phyloP scores from a whole-genome alignment of 2,113 vertebrate species.

The Sphyrna mokarran region DNA sequence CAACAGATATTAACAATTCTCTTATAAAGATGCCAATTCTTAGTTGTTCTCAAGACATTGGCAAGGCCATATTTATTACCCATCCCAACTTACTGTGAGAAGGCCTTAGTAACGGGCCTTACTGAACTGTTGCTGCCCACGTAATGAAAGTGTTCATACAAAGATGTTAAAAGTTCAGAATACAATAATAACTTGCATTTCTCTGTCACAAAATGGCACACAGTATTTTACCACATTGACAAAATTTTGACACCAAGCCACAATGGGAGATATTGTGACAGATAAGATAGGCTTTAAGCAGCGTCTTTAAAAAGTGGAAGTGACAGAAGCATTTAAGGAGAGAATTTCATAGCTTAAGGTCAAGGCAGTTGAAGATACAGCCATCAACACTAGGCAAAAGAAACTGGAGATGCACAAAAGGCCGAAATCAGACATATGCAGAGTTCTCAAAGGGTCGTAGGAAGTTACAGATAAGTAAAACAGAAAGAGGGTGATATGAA shows the following conservation, averaged over 20 bases:
- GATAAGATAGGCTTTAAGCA: background rate
- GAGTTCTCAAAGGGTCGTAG: background rate
- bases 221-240: background rate
- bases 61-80: background rate
- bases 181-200: background rate
- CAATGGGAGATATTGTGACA: background rate
- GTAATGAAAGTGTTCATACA: background rate
- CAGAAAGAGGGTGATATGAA: background rate
- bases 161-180: background rate
- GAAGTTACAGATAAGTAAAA: background rate
- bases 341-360: background rate
- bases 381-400: background rate
- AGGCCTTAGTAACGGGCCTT: background rate
- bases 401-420: background rate
- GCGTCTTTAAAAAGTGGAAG: background rate
- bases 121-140: background rate
- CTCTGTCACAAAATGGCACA: background rate
- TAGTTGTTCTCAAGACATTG: background rate
- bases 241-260: background rate
- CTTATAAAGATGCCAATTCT: background rate
- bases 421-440: background rate
- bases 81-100: background rate
- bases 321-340: background rate
- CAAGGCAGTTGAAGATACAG: background rate
- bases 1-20: background rate